phyloP scores from a whole-genome alignment of 2,888 invertebrate species.

The Venustoraphidia nigricollis region DNA sequence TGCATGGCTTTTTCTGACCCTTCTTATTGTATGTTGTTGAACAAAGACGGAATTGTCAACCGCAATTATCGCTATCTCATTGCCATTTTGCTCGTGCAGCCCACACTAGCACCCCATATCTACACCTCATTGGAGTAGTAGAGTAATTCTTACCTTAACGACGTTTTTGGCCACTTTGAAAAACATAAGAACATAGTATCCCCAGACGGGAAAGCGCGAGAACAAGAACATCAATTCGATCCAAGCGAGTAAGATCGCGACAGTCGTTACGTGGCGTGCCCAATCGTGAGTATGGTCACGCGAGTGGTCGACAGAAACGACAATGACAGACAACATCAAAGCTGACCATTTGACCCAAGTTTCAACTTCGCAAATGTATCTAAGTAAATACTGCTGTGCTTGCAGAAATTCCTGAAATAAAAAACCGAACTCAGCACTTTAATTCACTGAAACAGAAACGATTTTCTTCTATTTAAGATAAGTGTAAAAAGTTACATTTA shows the following conservation, averaged over 20 bases:
- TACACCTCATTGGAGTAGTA: too few species aligned
- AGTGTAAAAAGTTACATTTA: too few species aligned
- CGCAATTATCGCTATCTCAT: too few species aligned
- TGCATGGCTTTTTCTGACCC: too few species aligned
- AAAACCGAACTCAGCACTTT: neutral
- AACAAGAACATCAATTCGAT: slow-evolving; percentile 38
- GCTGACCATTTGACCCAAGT: slow-evolving; percentile 39
- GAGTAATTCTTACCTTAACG: slow-evolving; percentile 27
- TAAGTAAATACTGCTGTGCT: slow-evolving; percentile 31
- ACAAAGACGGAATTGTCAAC: too few species aligned
- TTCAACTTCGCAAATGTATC: slow-evolving; percentile 36
- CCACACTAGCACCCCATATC: too few species aligned
- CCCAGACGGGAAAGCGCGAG: slow-evolving; percentile 39
- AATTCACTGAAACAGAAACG: too few species aligned
- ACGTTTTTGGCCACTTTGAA: slow-evolving; percentile 40
- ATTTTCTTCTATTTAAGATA: too few species aligned
- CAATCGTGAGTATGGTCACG: slow-evolving; percentile 23
- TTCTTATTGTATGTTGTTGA: too few species aligned
- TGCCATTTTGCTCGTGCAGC: too few species aligned
- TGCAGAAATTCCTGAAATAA: slow-evolving; percentile 34
- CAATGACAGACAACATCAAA: slow-evolving; percentile 28
- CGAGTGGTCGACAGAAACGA: slow-evolving; percentile 26
- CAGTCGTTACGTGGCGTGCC: slow-evolving; percentile 34
- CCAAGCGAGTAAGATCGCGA: slow-evolving; percentile 37
- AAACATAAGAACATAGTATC: slow-evolving; percentile 44